Percentiles rank a stretch among this genome's conserved stretches.
phyloP scores from a whole-genome alignment of 2,113 vertebrate species.

The Mixornis gularis region DNA sequence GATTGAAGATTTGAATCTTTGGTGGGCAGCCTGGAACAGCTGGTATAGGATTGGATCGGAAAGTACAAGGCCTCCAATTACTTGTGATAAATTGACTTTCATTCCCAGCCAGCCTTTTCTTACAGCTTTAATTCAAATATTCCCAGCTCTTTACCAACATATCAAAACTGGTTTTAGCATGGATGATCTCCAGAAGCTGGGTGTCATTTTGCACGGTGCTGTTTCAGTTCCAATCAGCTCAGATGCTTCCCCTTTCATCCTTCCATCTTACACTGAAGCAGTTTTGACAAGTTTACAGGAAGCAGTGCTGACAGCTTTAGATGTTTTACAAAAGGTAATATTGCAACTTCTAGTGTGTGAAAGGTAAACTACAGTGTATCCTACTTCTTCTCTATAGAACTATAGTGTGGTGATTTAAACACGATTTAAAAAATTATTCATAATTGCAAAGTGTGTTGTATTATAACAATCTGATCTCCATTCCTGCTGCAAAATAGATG shows the following conservation, averaged over 20 bases:
- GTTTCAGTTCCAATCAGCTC: constrained; percentile 98
- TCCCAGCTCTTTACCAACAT: constrained; percentile 96
- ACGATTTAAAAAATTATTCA: not conserved
- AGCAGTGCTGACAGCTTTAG: constrained; percentile 91
- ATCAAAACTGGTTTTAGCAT: constrained; percentile 95
- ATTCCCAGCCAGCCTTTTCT: constrained; percentile 98
- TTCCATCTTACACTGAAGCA: constrained; percentile 96
- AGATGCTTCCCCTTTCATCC: constrained; percentile 96
- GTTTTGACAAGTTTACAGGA: constrained; percentile 96
- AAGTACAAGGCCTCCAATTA: constrained; percentile 86
- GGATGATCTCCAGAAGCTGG: constrained; percentile 93
- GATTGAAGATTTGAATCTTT: constrained; percentile 90
- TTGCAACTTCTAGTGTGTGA: not conserved
- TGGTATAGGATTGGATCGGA: constrained; percentile 94
- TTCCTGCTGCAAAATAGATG: not conserved
- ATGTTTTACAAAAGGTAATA: constrained; percentile 95
- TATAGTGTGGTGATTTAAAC: not conserved
- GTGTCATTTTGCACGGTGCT: constrained; percentile 91
- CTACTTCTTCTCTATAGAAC: not conserved
- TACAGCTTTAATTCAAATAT: constrained; percentile 95
- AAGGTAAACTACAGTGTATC: not conserved
- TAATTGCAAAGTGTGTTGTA: not conserved
- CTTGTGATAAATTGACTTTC: constrained; percentile 87
- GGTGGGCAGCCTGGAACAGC: constrained; percentile 98
- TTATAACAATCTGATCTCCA: not conserved